Evolutionary conservation across 2,113 vertebrate genomes (phyloP).

Genomic region (Propithecus coquereli): DNA sequence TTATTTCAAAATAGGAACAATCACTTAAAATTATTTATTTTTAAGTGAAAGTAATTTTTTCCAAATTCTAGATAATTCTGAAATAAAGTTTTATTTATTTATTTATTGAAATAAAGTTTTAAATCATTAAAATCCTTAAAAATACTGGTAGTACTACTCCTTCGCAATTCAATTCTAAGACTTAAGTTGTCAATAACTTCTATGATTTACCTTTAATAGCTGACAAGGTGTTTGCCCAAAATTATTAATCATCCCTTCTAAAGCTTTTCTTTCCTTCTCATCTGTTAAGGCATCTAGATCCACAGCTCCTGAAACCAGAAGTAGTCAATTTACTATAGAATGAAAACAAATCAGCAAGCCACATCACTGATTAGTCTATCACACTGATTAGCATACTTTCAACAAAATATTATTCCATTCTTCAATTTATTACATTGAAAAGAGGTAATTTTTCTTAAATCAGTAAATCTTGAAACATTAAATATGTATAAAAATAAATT

Average conservation of each 20-base stretch:
- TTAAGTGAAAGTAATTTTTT: slow-evolving; percentile 9
- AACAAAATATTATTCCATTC: slow-evolving; percentile 37
- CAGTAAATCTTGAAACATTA: slow-evolving; percentile 18
- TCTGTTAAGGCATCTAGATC: slow-evolving; percentile 97
- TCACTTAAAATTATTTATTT: slow-evolving; percentile 17
- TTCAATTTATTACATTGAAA: background rate
- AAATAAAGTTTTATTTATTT: background rate
- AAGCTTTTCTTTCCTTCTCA: slow-evolving; percentile 96
- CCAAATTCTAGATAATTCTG: slow-evolving; percentile 42
- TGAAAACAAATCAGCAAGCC: slow-evolving; percentile 14
- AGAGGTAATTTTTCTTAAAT: background rate
- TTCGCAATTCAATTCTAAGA: slow-evolving; percentile 43
- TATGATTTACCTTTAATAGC: slow-evolving; percentile 90
- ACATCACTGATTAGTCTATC: background rate
- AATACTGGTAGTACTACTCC: background rate
- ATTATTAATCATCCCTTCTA: slow-evolving; percentile 99
- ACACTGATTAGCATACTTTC: background rate
- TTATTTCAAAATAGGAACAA: slow-evolving; percentile 18
- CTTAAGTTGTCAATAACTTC: background rate
- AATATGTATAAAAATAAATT: background rate
- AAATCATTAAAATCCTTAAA: slow-evolving; percentile 35
- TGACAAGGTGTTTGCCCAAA: slow-evolving; percentile 99
- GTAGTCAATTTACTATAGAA: background rate
- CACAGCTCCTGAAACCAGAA: slow-evolving; percentile 89
- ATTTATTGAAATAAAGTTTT: background rate